Percentiles rank a stretch among this genome's conserved stretches.
These are phyloP conservation scores for Anthonomus grandis DNA, from an alignment of 1,140 invertebrate species.

Conservation along the genomic window DNA sequence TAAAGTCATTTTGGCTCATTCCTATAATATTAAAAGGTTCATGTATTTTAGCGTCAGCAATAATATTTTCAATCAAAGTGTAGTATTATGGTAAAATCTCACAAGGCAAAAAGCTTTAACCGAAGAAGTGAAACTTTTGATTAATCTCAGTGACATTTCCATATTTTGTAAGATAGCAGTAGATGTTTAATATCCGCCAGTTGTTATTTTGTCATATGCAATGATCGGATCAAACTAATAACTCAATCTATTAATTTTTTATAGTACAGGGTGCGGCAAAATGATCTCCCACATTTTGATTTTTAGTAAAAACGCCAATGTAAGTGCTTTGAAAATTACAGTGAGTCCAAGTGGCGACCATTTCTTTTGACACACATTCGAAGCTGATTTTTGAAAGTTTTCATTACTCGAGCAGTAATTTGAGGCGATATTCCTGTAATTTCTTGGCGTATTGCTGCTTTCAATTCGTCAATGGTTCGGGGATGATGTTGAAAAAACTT, in stretches of 20 bases:
- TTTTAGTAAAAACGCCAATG: too few relatives aligned
- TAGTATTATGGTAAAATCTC: conserved; percentile 4
- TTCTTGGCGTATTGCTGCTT: too few relatives aligned
- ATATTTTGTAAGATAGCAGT: background rate
- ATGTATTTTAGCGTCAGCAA: background rate
- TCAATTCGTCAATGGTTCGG: too few relatives aligned
- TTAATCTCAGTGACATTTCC: conserved; percentile 1
- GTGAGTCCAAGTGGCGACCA: too few relatives aligned
- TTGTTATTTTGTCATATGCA: conserved; percentile 10
- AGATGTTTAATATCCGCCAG: background rate
- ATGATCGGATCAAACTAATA: conserved; percentile 15
- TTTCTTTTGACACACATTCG: too few relatives aligned
- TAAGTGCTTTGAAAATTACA: too few relatives aligned
- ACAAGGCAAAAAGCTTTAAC: conserved; percentile 15
- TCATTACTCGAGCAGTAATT: too few relatives aligned
- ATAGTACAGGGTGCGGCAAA: too few relatives aligned
- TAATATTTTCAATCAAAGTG: background rate
- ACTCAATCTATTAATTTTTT: background rate
- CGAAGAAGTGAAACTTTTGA: conserved; percentile 2
- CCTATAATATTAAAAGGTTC: background rate
- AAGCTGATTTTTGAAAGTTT: too few relatives aligned
- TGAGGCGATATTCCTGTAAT: too few relatives aligned
- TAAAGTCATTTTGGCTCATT: background rate
- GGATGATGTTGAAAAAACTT: too few relatives aligned
- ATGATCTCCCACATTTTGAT: too few relatives aligned